Evolutionary conservation across 1,140 invertebrate species (phyloP), one percentile per base, ranked within the genome.

Genomic region (Dendrolimus punctatus): DNA sequence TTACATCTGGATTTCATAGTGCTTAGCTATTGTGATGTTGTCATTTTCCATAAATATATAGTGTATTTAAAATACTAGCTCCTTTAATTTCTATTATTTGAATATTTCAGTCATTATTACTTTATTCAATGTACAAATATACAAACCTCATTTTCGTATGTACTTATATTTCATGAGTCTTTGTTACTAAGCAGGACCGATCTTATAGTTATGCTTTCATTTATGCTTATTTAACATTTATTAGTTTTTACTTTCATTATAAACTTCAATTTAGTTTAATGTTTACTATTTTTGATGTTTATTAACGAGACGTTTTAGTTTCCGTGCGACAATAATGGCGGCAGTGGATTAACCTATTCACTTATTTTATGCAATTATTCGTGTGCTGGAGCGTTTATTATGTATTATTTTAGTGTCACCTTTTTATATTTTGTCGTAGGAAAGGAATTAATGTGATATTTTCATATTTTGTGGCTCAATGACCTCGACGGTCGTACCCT

Each of bases 241-340:
- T 49, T 10, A 8, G 2, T 49, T 38, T 51, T 8, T 8, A 38
- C 36, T 57, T 55, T 43, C 42, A 53, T 62, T 62, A 65, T 23
- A 23, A 23, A 23, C 23, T 59, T 53, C 36, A 55, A 51, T 66
- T 74, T 73, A 80, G 72, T 76, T 80, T 80, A 77, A 72, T 86
- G 80, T 86, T 84, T 85, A 83, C 80, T 80, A 79, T 80, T 68
- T 83, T 78, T 82, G 76, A 84, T 85, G 82, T 85, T 84, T 82
- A 71, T 64, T 61, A 58, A 40, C 43, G 64, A 84, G 80, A 82
- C 80, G 78, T 82, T 81, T 76, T 77, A 74, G 66, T 80, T 82
- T 85, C 76, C 76, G 76, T 81, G 78, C 73, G 63, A 80, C 79
- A 84, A 83, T 86, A 86, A 86, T 86, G 82, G 82, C 80, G 82